Evolutionary conservation across 2,888 invertebrate species (phyloP).

Genomic region (Lasioglossum morio): DNA sequence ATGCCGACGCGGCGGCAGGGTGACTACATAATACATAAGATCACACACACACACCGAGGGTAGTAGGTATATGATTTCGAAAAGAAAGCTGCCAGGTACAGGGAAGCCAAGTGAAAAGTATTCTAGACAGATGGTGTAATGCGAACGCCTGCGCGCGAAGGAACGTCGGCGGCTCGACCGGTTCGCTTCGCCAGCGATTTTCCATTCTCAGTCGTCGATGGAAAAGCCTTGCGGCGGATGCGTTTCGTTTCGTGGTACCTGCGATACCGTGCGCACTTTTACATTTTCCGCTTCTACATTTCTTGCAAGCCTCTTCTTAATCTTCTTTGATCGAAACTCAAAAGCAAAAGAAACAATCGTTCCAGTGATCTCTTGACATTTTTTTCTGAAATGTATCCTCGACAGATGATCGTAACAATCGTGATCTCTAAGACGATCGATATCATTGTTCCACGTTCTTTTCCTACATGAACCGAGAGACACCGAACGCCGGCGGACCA

Average conservation of each 20-base stretch:
- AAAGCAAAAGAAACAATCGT: neutral
- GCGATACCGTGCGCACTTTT: neutral
- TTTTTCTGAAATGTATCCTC: neutral
- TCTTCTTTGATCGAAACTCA: neutral
- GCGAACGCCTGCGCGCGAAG: conserved; percentile 72
- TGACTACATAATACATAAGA: neutral
- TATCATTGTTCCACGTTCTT: neutral
- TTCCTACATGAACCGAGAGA: neutral
- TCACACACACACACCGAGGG: neutral
- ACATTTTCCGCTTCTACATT: too few species aligned
- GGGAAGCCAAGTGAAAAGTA: conserved; percentile 4
- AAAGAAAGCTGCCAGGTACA: neutral
- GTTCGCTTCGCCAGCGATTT: conserved; percentile 58
- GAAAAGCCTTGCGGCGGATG: conserved; percentile 64
- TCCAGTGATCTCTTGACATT: neutral
- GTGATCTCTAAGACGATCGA: neutral
- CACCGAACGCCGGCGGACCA: neutral
- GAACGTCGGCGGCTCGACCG: conserved; percentile 59
- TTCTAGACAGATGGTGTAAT: conserved; percentile 1
- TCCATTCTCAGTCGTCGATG: conserved; percentile 75
- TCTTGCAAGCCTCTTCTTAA: neutral
- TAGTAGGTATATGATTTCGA: neutral
- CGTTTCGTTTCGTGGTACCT: conserved; percentile 15
- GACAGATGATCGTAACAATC: neutral
- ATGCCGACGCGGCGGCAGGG: neutral